A percentile compares a stretch with the other conserved stretches of the same genome.
Evolutionary conservation across 2,797 vertebrate genomes (phyloP).

Genomic region (Enteromius afrohamiltoni): DNA sequence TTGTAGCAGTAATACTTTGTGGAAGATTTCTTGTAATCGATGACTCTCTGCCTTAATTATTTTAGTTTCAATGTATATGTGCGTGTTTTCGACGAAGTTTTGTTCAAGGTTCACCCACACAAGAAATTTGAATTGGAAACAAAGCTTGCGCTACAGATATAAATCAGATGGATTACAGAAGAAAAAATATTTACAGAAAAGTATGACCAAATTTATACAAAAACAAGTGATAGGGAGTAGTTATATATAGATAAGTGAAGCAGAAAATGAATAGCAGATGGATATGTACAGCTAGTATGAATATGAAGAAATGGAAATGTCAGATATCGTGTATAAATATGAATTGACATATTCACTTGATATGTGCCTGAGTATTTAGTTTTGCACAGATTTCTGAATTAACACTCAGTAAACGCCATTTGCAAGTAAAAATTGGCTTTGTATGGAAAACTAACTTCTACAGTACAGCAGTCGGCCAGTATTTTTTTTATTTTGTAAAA

Average conservation of each 20-base stretch:
- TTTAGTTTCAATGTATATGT: conserved; percentile 11
- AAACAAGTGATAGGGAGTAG: not conserved
- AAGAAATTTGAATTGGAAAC: not conserved
- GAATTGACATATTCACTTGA: conserved; percentile 1
- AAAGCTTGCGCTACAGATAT: not conserved
- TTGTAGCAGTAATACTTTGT: not conserved
- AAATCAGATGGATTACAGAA: not conserved
- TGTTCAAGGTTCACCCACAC: not conserved
- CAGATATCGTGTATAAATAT: conserved; percentile 1
- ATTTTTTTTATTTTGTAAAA: not conserved
- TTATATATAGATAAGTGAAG: not conserved
- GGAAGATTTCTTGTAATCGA: conserved; percentile 22
- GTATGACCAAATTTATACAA: not conserved
- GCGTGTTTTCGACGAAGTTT: not conserved
- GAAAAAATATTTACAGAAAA: not conserved
- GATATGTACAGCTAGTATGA: not conserved
- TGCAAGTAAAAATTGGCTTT: not conserved
- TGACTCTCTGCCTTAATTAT: conserved; percentile 4
- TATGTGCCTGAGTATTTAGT: not conserved
- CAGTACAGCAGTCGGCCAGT: not conserved
- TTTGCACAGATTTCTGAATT: not conserved
- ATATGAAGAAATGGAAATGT: conserved; percentile 10
- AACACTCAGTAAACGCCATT: not conserved
- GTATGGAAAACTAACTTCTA: not conserved
- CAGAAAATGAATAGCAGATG: conserved; percentile 4